Evolutionary conservation across 2,113 vertebrate genomes (phyloP).

Genomic region (Hyaena hyaena): DNA sequence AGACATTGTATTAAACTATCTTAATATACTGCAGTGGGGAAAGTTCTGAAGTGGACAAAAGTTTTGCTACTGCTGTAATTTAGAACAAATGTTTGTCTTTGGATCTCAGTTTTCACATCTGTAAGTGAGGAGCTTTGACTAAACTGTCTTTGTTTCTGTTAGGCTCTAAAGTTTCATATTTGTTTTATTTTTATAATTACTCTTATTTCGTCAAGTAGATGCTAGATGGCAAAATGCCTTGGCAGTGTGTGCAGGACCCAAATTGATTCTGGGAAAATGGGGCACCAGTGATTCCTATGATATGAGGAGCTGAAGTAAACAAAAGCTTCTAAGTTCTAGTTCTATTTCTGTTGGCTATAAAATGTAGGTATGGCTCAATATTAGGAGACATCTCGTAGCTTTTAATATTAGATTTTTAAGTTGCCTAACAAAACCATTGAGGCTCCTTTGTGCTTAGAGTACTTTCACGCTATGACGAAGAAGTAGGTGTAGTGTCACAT

Average conservation of each 20-base stretch:
- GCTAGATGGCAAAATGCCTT: slow-evolving; percentile 52
- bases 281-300: not conserved
- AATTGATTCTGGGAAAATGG: slow-evolving; percentile 38
- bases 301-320: not conserved
- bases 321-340: not conserved
- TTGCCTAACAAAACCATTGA: not conserved
- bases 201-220: not conserved
- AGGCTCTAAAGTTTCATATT: slow-evolving; percentile 4
- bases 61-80: not conserved
- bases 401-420: slow-evolving; percentile 48
- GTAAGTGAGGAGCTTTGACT: not conserved
- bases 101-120: slow-evolving; percentile 18
- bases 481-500: not conserved
- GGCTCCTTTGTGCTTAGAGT: not conserved
- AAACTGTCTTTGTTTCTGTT: slow-evolving; percentile 9
- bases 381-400: not conserved
- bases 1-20: not conserved
- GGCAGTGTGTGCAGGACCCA: not conserved
- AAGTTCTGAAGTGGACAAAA: not conserved
- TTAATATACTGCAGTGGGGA: not conserved
- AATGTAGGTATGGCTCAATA: not conserved
- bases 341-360: slow-evolving; percentile 6
- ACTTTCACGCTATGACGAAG: not conserved
- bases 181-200: slow-evolving; percentile 49
- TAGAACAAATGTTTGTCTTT: not conserved